Evolutionary conservation across 2,113 vertebrate genomes (phyloP), one percentile per base, ranked within the genome.

Genomic region (Glareola pratincola): DNA sequence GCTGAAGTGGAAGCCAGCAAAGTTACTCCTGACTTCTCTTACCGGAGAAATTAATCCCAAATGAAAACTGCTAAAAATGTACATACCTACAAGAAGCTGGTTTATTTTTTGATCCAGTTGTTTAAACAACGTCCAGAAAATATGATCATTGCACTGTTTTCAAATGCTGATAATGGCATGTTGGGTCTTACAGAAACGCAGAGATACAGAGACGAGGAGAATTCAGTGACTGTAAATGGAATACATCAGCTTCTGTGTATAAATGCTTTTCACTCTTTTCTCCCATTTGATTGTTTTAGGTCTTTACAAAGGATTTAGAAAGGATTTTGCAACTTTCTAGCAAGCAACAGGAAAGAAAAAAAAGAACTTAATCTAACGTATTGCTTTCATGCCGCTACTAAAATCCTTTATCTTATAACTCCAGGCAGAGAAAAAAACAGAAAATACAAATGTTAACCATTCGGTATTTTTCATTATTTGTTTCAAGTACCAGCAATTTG

Each of bases 251-350:
- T 57, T 72, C 39, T 6, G 1, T 36, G 18, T 72, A 53, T 26
- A 86, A 86, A 89, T 34, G 16, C 34, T 86, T 93, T 87, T 67
- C 39, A 50, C 39, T 87, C 43, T 72, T 51, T 92, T 60, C 34
- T 84, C 22, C 19, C 2, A 1, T 90, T 91, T 94, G 51, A 29
- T 77, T 90, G 26, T 45, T 95, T 73, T 86, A 86, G 48, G 68
- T 48, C 56, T 91, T 92, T 81, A 71, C 54, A 78, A 91, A 81
- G n/a, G 59, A 64, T 96, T 91, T 96, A 67, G 92, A 67, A 92
- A 91, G 39, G 36, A 90, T 86, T 97, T 92, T 90, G 32, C 41
- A 88, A 92, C n/a, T 92, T 96, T 90, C 48, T 68, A 95, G 22
- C 8, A 72, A 95, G 64, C 30, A 93, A 64, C 4, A 75, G 34